Conservation (phyloP, 2,113 vertebrate species). For the Oncorhynchus kisutch region DNA sequence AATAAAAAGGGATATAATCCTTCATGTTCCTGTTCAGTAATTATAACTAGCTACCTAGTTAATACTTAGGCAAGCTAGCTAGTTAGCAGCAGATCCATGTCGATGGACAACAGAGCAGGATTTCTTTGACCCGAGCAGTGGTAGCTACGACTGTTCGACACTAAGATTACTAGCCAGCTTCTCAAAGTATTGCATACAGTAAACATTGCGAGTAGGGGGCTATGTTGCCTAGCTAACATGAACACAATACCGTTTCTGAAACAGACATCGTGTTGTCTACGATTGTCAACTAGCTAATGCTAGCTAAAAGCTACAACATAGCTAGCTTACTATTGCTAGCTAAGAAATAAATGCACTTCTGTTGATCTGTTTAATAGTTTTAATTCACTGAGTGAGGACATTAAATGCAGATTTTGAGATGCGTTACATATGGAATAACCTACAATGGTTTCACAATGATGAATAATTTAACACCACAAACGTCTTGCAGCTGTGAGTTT, state of each 20-base stretch:
- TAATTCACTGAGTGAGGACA: slow-evolving; percentile 30
- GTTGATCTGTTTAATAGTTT: background rate
- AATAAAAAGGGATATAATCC: background rate
- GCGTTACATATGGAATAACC: slow-evolving; percentile 6
- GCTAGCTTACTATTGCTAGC: slow-evolving; percentile 23
- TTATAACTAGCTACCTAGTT: background rate
- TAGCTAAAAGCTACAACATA: slow-evolving; percentile 42
- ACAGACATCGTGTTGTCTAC: slow-evolving; percentile 21
- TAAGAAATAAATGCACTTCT: slow-evolving; percentile 7
- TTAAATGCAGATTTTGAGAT: background rate
- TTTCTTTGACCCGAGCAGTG: background rate
- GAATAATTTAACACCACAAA: background rate
- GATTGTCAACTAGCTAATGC: slow-evolving; percentile 1
- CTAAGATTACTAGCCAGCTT: background rate
- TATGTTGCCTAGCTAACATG: background rate
- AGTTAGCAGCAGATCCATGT: background rate
- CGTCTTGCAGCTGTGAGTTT: slow-evolving; percentile 33
- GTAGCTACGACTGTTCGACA: too few relatives aligned
- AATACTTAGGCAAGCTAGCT: background rate
- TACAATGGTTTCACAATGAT: background rate
- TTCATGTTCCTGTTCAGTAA: background rate
- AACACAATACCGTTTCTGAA: background rate
- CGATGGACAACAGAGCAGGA: background rate
- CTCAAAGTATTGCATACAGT: background rate
- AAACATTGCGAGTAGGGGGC: background rate